Conservation (phyloP, 2,888 invertebrate species). For the Drosophila aldrichi region DNA sequence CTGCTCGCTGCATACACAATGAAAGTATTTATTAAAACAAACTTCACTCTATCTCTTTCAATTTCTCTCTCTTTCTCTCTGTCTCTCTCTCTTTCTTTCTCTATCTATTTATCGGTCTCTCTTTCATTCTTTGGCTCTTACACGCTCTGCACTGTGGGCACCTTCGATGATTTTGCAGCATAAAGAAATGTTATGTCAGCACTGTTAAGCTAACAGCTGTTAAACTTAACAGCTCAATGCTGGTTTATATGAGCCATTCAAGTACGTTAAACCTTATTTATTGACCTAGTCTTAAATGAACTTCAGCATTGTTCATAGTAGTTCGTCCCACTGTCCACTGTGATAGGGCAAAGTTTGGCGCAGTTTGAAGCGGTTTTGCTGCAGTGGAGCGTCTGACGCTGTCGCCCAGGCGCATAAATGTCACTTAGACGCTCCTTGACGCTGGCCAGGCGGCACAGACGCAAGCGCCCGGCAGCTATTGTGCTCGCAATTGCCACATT, state of each 20-base stretch:
- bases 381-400: constrained; percentile 6
- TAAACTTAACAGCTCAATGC: no score
- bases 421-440: constrained; percentile 78
- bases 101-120: background rate
- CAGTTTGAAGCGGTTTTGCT: constrained; percentile 24
- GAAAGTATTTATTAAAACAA: constrained; percentile 81
- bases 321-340: background rate
- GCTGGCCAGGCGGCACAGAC: constrained; percentile 54
- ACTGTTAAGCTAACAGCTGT: background rate
- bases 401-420: constrained; percentile 76
- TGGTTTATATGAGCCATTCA: no score
- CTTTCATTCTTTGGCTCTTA: background rate
- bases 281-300: background rate
- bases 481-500: constrained; percentile 52
- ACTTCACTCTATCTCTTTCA: constrained; percentile 43
- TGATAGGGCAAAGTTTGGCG: constrained; percentile 47
- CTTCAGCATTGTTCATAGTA: background rate
- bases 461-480: constrained; percentile 45
- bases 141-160: constrained; percentile 22
- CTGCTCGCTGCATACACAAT: constrained; percentile 63
- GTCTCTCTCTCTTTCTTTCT: background rate
- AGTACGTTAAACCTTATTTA: no score
- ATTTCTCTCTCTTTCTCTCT: background rate
- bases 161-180: background rate
- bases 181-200: background rate